Percentiles rank a stretch among this genome's conserved stretches.
These are phyloP conservation scores for Pocillopora meandrina DNA, from an alignment of 92 coral and sea anemone genomes.

Conservation along the genomic window DNA sequence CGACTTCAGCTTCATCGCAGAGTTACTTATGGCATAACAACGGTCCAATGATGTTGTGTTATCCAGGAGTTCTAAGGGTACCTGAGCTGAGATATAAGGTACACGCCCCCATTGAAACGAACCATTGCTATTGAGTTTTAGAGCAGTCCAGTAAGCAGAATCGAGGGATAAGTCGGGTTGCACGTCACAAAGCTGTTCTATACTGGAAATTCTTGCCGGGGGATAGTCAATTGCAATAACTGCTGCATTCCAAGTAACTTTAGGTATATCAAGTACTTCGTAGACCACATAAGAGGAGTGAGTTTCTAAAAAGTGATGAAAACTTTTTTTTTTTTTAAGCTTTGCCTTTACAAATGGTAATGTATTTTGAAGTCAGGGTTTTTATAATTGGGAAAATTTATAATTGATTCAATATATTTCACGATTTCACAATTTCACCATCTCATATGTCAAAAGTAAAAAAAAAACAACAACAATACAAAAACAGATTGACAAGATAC, in stretches of 20 bases:
- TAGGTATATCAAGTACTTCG: not conserved
- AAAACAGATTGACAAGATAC: too few species aligned
- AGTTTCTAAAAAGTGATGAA: too few species aligned
- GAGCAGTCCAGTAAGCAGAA: conserved; percentile 21
- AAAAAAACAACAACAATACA: too few species aligned
- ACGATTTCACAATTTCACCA: too few species aligned
- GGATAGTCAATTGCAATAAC: not conserved
- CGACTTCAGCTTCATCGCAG: conserved; percentile 24
- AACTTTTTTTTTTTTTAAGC: too few species aligned
- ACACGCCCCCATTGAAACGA: not conserved
- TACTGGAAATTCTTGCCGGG: conserved; percentile 8
- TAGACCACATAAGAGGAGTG: not conserved
- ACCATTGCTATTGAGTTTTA: not conserved
- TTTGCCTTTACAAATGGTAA: too few species aligned
- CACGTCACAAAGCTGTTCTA: conserved; percentile 28
- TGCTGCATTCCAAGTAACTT: not conserved
- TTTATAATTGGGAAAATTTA: too few species aligned
- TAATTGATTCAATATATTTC: too few species aligned
- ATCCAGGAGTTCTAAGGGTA: not conserved
- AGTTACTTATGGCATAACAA: conserved; percentile 23
- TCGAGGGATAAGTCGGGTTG: not conserved
- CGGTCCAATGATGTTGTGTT: not conserved
- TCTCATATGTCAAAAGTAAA: too few species aligned
- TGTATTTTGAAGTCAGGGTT: too few species aligned
- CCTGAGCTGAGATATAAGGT: not conserved